Evolutionary conservation across 2,113 vertebrate genomes (phyloP).

Genomic region (Oreochromis tanganicae): DNA sequence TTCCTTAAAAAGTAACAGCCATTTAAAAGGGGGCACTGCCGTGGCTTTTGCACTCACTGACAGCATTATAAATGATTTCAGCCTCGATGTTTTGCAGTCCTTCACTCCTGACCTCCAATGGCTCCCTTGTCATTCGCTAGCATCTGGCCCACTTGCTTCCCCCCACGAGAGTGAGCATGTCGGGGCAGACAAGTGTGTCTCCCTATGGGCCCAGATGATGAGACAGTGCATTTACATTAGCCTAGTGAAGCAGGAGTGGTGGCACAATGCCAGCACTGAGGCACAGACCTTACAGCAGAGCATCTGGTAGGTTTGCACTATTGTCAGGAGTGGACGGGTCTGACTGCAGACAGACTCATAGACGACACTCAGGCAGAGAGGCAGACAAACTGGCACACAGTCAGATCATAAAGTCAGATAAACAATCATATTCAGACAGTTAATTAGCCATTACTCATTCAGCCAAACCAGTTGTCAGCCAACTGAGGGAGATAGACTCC

Average conservation of each 20-base stretch:
- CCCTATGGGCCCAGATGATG: conserved; percentile 27
- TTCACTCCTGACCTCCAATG: conserved; percentile 25
- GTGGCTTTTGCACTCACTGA: neutral
- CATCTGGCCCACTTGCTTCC: conserved; percentile 27
- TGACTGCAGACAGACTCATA: neutral
- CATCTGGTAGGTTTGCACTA: conserved; percentile 43
- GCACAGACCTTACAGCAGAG: conserved; percentile 16
- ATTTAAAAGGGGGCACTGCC: neutral
- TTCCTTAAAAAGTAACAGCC: neutral
- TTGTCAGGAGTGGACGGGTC: conserved; percentile 7
- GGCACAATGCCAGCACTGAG: conserved; percentile 35
- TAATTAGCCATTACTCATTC: conserved; percentile 55
- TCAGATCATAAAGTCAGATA: conserved; percentile 61
- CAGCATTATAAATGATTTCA: conserved; percentile 12
- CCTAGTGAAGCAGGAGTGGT: conserved; percentile 29
- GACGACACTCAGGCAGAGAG: neutral
- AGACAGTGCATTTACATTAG: conserved; percentile 53
- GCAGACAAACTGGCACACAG: conserved; percentile 16
- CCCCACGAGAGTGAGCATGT: conserved; percentile 24
- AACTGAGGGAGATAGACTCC: conserved; percentile 6
- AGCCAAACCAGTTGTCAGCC: conserved; percentile 41
- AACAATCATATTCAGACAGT: conserved; percentile 54
- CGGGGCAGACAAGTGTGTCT: conserved; percentile 22
- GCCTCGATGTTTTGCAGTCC: conserved; percentile 1
- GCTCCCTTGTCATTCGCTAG: neutral